These are phyloP conservation scores for Anoura caudifer DNA, from an alignment of 2,113 vertebrate genomes.

Conservation along the genomic window DNA sequence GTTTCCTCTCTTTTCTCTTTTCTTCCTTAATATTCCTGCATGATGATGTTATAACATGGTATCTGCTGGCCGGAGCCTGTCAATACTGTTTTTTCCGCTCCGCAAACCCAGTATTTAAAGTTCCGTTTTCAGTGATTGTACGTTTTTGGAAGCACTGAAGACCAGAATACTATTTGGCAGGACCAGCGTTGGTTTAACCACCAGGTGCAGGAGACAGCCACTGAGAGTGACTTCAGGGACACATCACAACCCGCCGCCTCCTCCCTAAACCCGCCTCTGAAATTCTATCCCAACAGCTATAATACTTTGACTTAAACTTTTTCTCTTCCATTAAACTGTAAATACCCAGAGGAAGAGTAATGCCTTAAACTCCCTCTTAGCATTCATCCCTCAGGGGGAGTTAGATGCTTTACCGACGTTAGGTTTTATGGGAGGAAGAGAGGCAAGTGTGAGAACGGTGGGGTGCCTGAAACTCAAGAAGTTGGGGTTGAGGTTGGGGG, in stretches of 20 bases:
- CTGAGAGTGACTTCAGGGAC: not conserved
- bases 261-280: not conserved
- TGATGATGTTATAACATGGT: not conserved
- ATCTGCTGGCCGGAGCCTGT: not conserved
- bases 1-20: not conserved
- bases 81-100: not conserved
- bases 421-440: not conserved
- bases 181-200: not conserved
- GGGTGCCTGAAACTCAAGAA: not conserved
- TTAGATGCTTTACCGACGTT: conserved; percentile 20
- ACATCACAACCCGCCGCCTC: not conserved
- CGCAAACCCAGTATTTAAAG: not conserved
- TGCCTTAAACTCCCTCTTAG: not conserved
- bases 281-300: conserved; percentile 5
- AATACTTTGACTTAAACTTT: conserved; percentile 25
- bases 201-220: conserved; percentile 5
- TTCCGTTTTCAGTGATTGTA: not conserved
- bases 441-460: not conserved
- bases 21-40: not conserved
- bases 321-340: conserved; percentile 42
- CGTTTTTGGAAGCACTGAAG: conserved; percentile 5
- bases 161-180: not conserved
- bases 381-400: not conserved
- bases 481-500: not conserved
- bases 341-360: conserved; percentile 10